These are phyloP conservation scores for Iselma pallidipennis DNA, from an alignment of 2,888 invertebrate genomes.

Conservation along the genomic window DNA sequence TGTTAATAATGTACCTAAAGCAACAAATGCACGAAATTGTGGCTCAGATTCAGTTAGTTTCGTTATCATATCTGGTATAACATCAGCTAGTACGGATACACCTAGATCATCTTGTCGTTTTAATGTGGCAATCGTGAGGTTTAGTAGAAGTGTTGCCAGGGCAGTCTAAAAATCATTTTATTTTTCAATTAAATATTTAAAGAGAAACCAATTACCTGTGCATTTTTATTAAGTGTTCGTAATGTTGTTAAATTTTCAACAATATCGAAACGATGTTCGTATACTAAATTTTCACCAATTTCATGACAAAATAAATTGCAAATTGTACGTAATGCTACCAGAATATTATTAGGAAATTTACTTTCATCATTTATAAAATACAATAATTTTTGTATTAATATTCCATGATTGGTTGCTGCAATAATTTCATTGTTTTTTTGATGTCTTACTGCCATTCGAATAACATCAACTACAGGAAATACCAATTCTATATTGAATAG, in stretches of 20 bases:
- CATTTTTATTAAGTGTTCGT: conserved; percentile 62
- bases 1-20: conserved; percentile 71
- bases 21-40: conserved; percentile 74
- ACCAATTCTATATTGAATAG: conserved; percentile 64
- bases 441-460: conserved; percentile 76
- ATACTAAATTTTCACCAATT: conserved; percentile 66
- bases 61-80: conserved; percentile 60
- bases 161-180: conserved; percentile 65
- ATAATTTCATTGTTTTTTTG: conserved; percentile 62
- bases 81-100: conserved; percentile 59
- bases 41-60: conserved; percentile 72
- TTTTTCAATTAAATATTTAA: neutral
- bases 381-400: conserved; percentile 46
- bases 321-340: conserved; percentile 76
- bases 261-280: conserved; percentile 61
- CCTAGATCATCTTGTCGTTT: conserved; percentile 60
- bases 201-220: conserved; percentile 63
- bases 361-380: conserved; percentile 41
- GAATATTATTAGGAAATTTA: conserved; percentile 70
- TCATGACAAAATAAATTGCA: conserved; percentile 80
- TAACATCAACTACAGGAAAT: conserved; percentile 87
- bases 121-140: conserved; percentile 68
- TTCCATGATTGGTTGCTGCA: conserved; percentile 53
- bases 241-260: conserved; percentile 61
- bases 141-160: conserved; percentile 71